phyloP scores from a whole-genome alignment of 2,888 invertebrate genomes.

The Drosophila infuscata region DNA sequence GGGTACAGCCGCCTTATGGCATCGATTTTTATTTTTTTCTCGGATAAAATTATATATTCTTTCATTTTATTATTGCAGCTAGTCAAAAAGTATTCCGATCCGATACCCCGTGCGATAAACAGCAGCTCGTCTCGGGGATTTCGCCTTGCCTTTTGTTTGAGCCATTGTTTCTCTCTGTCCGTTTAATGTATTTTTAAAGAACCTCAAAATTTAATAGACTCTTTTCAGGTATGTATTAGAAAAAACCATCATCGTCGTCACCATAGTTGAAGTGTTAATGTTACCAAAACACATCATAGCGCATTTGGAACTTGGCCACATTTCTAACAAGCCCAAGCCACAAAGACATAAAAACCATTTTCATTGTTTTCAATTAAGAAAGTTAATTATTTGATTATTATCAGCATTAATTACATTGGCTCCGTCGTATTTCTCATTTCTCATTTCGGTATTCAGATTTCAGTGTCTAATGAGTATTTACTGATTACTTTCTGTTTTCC shows the following conservation, averaged over 20 bases:
- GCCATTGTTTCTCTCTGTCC: conserved; percentile 29
- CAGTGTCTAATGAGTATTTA: conserved; percentile 48
- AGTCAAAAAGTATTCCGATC: conserved; percentile 25
- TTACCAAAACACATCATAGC: conserved; percentile 70
- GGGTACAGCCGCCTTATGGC: conserved; percentile 73
- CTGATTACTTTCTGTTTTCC: conserved; percentile 58
- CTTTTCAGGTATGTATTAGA: conserved; percentile 35
- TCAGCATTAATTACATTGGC: conserved; percentile 79
- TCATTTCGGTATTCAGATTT: conserved; percentile 35
- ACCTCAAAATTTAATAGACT: conserved; percentile 75
- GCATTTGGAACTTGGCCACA: conserved; percentile 24
- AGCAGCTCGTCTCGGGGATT: conserved; percentile 20
- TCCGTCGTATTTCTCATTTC: conserved; percentile 34
- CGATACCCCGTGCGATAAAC: conserved; percentile 43
- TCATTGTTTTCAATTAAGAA: conserved; percentile 83
- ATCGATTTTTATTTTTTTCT: conserved; percentile 76
- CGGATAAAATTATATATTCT: conserved; percentile 73
- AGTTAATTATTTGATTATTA: conserved; percentile 84
- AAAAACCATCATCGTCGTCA: conserved; percentile 27
- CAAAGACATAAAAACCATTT: conserved; percentile 70
- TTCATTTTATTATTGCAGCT: conserved; percentile 59
- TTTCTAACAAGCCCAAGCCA: conserved; percentile 10
- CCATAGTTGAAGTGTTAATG: conserved; percentile 69
- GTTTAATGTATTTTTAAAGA: conserved; percentile 76
- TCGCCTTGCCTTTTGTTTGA: not conserved